Conservation (phyloP, 2,888 invertebrate species). For the Drosophila putrida region DNA sequence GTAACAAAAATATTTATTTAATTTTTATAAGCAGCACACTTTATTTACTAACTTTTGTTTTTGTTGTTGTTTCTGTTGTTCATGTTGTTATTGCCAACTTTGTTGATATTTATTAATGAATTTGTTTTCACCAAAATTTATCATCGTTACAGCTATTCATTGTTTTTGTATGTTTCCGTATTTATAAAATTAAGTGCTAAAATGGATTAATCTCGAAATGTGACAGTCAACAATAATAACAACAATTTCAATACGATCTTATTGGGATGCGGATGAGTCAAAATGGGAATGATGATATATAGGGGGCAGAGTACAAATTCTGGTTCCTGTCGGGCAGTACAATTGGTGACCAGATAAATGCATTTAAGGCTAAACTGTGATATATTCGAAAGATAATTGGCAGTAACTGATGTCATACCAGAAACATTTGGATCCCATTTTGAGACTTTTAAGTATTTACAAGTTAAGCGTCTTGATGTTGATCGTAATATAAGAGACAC, state of each 20-base stretch:
- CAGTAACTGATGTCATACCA: constrained; percentile 48
- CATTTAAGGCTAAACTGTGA: constrained; percentile 33
- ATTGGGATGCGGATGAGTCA: constrained; percentile 40
- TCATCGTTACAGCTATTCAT: constrained; percentile 33
- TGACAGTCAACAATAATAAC: constrained; percentile 34
- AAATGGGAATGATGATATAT: constrained; percentile 30
- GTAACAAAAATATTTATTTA: constrained; percentile 64
- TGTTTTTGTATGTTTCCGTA: constrained; percentile 49
- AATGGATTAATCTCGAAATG: constrained; percentile 56
- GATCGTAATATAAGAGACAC: not conserved
- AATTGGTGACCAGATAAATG: constrained; percentile 20
- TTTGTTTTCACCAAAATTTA: constrained; percentile 39
- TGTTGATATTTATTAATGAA: constrained; percentile 54
- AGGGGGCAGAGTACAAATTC: constrained; percentile 38
- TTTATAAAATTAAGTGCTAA: constrained; percentile 58
- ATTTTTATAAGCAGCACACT: constrained; percentile 48
- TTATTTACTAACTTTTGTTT: constrained; percentile 36
- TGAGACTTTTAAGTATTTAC: constrained; percentile 5
- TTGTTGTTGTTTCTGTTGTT: constrained; percentile 24
- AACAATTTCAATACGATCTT: constrained; percentile 24
- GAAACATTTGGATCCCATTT: constrained; percentile 14
- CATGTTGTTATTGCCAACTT: constrained; percentile 20
- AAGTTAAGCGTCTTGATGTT: not conserved
- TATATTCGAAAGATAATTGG: constrained; percentile 26
- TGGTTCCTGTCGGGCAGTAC: constrained; percentile 28